Base-by-base conservation (phyloP, 2,797 vertebrate species). In the Coregonus ussuriensis region DNA sequence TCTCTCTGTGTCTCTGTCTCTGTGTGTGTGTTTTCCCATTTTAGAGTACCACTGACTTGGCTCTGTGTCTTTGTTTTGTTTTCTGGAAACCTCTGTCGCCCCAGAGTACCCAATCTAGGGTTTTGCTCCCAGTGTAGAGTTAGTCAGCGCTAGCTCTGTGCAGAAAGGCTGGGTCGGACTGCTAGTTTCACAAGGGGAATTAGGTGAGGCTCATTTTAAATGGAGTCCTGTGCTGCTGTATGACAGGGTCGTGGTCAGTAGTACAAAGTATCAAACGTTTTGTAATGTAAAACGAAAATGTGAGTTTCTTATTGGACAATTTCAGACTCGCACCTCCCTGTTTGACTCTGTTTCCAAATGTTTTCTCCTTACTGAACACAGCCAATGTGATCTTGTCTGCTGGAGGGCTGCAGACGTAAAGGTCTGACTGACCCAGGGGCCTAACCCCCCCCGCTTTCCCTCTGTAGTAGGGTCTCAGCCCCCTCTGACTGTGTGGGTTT, bases 181-280 rank as follows among this genome's bases (percentile, higher is more conserved):
- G 80, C 81, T 59, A 72, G 84, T 77, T 69, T 84, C 76, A 85
- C 76, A 81, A 84, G 82, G 74, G 86, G 83, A 69, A 78, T 86
- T 82, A 81, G 81, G 83, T 85, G 81, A 80, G 79, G 82, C 83
- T 89, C 85, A 91, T 87, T 25, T 90, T 82, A 90, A 91, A 91
- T 87, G 80, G 83, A 90, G 76, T 81, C 79, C 11, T 6, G 66
- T 72, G 74, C 68, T 41, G 62, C 72, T 77, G 6, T 41, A 41
- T 41, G 37, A 41, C 6, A 21, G 56, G 7, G 56, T 7, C 4
- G 6, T 62, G 21, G 56, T 9, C 56, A 9, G 6, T 62, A 62
- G 37, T 47, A 13, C 41, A 47, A 47, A 47, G 41, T 47, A 47
- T 47, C 2, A 47, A 9, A 47, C 11, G 41, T 47, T 47, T 47